A percentile compares a stretch with the other conserved stretches of the same genome.
phyloP scores from a whole-genome alignment of 2,888 invertebrate genomes.

The Myathropa florea region DNA sequence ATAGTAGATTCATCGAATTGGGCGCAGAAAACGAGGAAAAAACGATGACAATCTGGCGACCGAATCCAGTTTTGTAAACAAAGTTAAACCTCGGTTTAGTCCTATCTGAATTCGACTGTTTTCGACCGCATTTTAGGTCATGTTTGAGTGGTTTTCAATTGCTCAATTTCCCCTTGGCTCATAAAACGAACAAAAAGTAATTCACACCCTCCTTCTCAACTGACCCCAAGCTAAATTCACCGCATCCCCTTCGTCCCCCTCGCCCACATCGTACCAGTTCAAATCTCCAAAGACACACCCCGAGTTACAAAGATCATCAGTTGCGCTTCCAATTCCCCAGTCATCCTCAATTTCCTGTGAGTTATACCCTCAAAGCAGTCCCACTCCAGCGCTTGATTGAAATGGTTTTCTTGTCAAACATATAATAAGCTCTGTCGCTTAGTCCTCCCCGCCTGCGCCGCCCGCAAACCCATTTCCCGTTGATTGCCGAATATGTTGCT shows the following conservation, averaged over 20 bases:
- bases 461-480: slow-evolving; percentile 10
- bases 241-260: not conserved
- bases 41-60: no score
- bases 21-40: no score
- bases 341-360: not conserved
- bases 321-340: not conserved
- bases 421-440: slow-evolving; percentile 18
- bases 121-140: not conserved
- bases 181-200: not conserved
- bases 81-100: no score
- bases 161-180: not conserved
- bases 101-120: no score
- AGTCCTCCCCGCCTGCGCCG: not conserved
- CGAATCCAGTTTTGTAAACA: no score
- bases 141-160: not conserved
- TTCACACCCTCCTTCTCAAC: not conserved
- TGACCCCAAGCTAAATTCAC: not conserved
- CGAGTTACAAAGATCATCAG: not conserved
- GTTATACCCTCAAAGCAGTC: not conserved
- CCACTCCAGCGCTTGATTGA: not conserved
- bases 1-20: no score
- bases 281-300: not conserved
- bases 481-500: slow-evolving; percentile 45
- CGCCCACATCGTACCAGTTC: not conserved
- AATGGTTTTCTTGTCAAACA: slow-evolving; percentile 31